Evolutionary conservation across 2,888 invertebrate genomes (phyloP).

Genomic region (Melipona bicolor): DNA sequence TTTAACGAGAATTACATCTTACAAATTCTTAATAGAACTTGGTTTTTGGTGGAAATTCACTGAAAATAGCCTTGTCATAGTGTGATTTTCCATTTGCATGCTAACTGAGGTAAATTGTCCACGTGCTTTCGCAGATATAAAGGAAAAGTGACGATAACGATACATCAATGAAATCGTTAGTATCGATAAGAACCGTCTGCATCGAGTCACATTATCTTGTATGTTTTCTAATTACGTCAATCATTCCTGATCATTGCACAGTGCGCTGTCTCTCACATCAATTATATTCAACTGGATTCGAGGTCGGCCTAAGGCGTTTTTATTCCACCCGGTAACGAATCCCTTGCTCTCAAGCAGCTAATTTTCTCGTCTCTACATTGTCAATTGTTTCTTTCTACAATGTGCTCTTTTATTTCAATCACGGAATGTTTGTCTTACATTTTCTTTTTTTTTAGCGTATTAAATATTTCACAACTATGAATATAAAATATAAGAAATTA

Average conservation of each 20-base stretch:
- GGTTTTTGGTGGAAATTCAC: too few species aligned
- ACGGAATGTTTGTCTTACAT: too few species aligned
- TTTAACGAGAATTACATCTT: too few species aligned
- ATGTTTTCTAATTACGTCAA: slow-evolving; percentile 36
- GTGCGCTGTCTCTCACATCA: slow-evolving; percentile 42
- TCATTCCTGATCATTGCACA: slow-evolving; percentile 32
- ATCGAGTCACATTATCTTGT: slow-evolving; percentile 11
- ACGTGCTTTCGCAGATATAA: too few species aligned
- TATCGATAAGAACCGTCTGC: slow-evolving; percentile 27
- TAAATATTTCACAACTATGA: too few species aligned
- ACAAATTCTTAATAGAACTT: too few species aligned
- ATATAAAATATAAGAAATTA: too few species aligned
- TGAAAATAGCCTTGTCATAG: too few species aligned
- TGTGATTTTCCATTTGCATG: not conserved
- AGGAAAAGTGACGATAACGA: not conserved
- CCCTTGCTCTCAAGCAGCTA: not conserved
- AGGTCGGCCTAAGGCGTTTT: slow-evolving; percentile 25
- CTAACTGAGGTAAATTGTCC: not conserved
- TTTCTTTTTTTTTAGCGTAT: too few species aligned
- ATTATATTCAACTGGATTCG: slow-evolving; percentile 38
- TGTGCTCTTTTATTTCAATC: too few species aligned
- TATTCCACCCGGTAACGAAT: not conserved
- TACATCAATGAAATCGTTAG: not conserved
- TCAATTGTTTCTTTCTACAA: not conserved
- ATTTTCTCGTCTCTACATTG: not conserved